Conservation (phyloP, 92 coral and sea anemone genomes). For the Epizoanthus stellaris region DNA sequence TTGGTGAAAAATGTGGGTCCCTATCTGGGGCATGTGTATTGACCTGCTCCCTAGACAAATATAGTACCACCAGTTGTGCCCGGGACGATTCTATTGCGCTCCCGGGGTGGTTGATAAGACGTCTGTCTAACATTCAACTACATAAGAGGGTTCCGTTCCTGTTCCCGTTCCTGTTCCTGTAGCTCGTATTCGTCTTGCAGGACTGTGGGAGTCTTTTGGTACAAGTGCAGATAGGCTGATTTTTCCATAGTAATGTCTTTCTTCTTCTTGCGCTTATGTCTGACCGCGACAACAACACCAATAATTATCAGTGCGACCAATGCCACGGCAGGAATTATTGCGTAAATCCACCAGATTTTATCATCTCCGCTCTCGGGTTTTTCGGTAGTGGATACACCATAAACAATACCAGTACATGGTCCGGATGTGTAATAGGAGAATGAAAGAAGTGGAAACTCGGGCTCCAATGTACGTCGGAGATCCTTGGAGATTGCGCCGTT, state of each 20-base stretch:
- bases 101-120: too few species aligned
- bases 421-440: conserved; percentile 50
- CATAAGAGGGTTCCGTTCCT: conserved; percentile 54
- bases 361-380: conserved; percentile 30
- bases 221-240: conserved; percentile 73
- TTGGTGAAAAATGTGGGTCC: too few species aligned
- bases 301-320: conserved; percentile 85
- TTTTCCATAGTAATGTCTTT: conserved; percentile 75
- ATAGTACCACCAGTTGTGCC: too few species aligned
- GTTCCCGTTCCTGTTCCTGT: conserved; percentile 87
- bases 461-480: conserved; percentile 60
- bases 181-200: conserved; percentile 93
- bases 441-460: conserved; percentile 69
- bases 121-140: not conserved
- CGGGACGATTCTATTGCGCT: too few species aligned
- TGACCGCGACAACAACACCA: conserved; percentile 68
- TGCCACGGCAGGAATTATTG: conserved; percentile 96
- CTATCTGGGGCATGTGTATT: too few species aligned
- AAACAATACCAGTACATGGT: conserved; percentile 50
- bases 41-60: too few species aligned
- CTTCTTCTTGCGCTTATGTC: conserved; percentile 78
- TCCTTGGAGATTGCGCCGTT: conserved; percentile 61
- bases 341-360: conserved; percentile 89
- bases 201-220: conserved; percentile 93
- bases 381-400: conserved; percentile 34